Evolutionary conservation across 2,797 vertebrate species (phyloP), one percentile per base, ranked within the genome.

Genomic region (Bryconaethiops microstoma): DNA sequence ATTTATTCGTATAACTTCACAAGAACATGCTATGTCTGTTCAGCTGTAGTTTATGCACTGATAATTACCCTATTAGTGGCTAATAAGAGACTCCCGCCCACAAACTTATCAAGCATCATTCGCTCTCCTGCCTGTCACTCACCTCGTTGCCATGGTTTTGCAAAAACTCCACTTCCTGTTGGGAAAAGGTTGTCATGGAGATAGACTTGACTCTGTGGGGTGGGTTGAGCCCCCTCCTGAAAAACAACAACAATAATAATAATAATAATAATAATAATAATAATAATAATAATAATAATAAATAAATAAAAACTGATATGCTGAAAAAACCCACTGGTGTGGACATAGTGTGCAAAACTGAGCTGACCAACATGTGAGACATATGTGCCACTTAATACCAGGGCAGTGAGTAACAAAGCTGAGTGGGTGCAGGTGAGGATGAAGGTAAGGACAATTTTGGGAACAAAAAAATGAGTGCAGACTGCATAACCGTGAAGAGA

Each of bases 181-280:
- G 96, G 1, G 95, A 96, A 93, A 98, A 97, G 60, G 96, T 98
- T 67, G 96, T 97, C 96, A 98, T 97, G 93, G 96, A 97, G 91
- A 97, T 97, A 73, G 96, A 97, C 88, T 98, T 97, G 91, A 98
- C 96, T 74, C 96, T 95, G 78, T 98, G 96, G 10, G 96, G 96
- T 70, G 96, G 96, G 83, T 98, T 98, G 89, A 98, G 95, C 81
- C 96, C 96, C 93, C 96, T 93, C 91, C 96, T 98, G 88, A 50
- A 71, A 70, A 78, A 87, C 78, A 6, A 83, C 74, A 85, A 63
- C 83, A 42, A 84, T 35, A 35, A 35, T 35, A 35, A 35, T n/a
- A n/a, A n/a, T n/a, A n/a, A n/a, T n/a, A n/a, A n/a, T n/a, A n/a
- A n/a, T n/a, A n/a, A n/a, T n/a, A n/a, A n/a, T n/a, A n/a, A n/a